phyloP scores from a whole-genome alignment of 2,113 vertebrate genomes.

The Aplodontia rufa region DNA sequence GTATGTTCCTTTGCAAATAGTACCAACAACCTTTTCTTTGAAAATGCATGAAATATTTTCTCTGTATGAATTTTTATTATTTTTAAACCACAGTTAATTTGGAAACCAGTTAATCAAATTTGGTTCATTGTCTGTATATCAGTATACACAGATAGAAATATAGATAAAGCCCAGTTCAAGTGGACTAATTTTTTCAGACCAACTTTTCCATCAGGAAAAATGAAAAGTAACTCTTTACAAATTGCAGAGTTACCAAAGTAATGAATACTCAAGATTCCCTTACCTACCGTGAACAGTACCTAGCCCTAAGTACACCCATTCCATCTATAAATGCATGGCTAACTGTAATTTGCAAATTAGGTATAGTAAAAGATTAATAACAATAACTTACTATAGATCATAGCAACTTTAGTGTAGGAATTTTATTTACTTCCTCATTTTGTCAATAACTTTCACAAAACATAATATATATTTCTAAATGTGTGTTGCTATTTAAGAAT shows the following conservation, averaged over 20 bases:
- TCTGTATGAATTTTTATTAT: not conserved
- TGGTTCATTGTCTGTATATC: not conserved
- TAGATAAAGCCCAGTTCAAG: not conserved
- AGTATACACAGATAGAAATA: not conserved
- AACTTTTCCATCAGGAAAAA: not conserved
- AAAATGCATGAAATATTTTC: slow-evolving; percentile 9
- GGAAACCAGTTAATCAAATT: not conserved
- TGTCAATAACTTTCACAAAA: not conserved
- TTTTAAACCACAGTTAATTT: slow-evolving; percentile 10
- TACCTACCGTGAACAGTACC: not conserved
- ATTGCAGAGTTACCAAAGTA: not conserved
- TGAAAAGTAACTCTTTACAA: not conserved
- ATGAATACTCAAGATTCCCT: not conserved
- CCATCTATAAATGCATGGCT: no score
- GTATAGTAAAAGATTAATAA: not conserved
- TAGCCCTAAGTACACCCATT: no score
- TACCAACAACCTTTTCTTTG: not conserved
- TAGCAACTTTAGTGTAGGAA: not conserved
- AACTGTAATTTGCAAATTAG: not conserved
- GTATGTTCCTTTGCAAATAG: not conserved
- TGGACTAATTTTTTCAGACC: not conserved
- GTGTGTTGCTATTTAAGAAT: not conserved
- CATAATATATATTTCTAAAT: not conserved
- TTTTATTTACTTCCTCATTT: not conserved
- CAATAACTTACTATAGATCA: not conserved